Base-by-base conservation (phyloP, 2,888 invertebrate genomes). In the Psylliodes chrysocephalus region DNA sequence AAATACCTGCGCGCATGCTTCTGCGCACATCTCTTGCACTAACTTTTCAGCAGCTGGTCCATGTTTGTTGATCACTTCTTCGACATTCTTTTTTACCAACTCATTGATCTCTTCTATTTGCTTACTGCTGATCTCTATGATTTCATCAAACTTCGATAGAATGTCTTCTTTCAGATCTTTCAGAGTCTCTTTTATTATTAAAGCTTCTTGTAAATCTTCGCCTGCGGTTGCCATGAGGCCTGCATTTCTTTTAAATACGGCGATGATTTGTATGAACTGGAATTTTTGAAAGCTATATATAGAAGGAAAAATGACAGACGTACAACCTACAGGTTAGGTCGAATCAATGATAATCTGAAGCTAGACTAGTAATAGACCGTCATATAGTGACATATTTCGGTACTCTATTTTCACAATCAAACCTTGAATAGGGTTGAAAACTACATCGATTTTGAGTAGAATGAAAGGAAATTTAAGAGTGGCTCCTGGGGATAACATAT, bases 61-160 rank as follows among this genome's bases (percentile, higher is more conserved):
- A 10, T 25, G 12, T 28, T 15, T 40, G 1, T n/a, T 25, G 1
- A 28, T 15, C 2, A 18, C 5, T n/a, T 54, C 42, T 3, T 40
- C 28, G 15, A 42, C 6, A 17, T 15, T 42, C 1, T 25, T 12
- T 14, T 17, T 54, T 22, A 54, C 42, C 38, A 10, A 8, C 2
- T 54, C 15, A 42, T 25, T 42, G 25, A 54, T 28, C 25, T 54
- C 25, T 42, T 54, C 54, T 42, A 54, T 54, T 25, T 54, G 40
- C 2, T 40, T 40, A 5, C 54, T 25, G 7, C 12, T 54, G 1
- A 17, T 10, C 5, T 25, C 25, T 1, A 54, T 17, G 8, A 54
- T 17, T 42, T 54, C 54, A 42, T 54, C 54, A 17, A 42, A 35
- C 15, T 54, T 54, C 14, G 54, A 40, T 6, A 54, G 40, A 12